Base-by-base conservation (phyloP, 2,113 vertebrate species). In the Fulmarus glacialis region DNA sequence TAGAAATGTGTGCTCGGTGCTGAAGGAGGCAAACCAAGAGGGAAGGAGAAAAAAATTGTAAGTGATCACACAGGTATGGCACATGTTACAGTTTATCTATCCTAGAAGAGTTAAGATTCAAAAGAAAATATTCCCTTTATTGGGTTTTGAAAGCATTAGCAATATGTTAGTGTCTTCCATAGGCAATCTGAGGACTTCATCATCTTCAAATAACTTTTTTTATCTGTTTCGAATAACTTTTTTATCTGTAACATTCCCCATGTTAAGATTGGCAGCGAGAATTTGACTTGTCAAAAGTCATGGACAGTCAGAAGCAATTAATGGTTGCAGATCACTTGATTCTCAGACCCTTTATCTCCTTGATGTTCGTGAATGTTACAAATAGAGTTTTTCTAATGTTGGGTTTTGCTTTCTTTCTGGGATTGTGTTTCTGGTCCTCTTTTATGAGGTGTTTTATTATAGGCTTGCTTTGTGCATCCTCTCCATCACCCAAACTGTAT, bases 401-500 rank as follows among this genome's bases (percentile, higher is more conserved):
- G 38, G 20, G 9, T 9, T 80, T 87, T 90, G 5, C 43, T 91
- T 92, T 48, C 47, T 83, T 70, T 89, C 63, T 79, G 59, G 12
- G 30, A n/a, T 73, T 60, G 50, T 29, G 43, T 81, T 92, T 96
- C 83, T 95, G 66, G 42, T 30, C 79, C 58, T 87, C 63, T 88
- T 97, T 96, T 89, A 97, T 66, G 75, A 96, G 84, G 67, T 91
- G 85, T 96, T 95, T 96, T 97, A 68, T 87, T 94, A 55, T 45
- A 53, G 67, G 45, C 27, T 84, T 91, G 38, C 88, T 91, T 92
- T 90, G 82, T 73, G 66, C 50, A 82, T 93, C 93, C 62, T 90
- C 47, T 73, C 55, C 53, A 42, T 82, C 89, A 87, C 43, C 53
- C 40, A 47, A 72, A 63, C 36, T 62, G 24, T 91, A 50, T 96